Conservation (phyloP, 1,140 invertebrate species). For the Coelopa frigida region DNA sequence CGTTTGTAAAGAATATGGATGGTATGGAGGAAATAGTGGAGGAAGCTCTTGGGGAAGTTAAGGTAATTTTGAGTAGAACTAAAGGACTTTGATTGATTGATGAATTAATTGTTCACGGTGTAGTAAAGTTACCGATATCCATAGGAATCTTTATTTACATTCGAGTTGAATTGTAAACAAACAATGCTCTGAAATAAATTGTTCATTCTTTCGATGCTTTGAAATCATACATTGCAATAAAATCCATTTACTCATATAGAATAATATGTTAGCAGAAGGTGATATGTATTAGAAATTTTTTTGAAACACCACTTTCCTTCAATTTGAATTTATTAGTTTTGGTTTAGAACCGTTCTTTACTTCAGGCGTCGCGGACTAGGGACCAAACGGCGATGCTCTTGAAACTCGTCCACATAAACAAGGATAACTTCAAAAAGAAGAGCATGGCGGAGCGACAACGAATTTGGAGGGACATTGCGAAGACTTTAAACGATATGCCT, state of each 20-base stretch:
- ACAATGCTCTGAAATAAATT: too few species aligned
- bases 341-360: neutral
- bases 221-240: neutral
- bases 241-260: neutral
- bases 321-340: neutral
- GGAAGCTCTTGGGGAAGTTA: too few species aligned
- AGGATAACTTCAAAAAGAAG: neutral
- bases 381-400: conserved; percentile 3
- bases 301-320: neutral
- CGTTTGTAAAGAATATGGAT: too few species aligned
- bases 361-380: too few species aligned
- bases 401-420: conserved; percentile 6
- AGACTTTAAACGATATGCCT: conserved; percentile 6
- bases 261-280: conserved; percentile 6
- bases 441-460: conserved; percentile 4
- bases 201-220: neutral
- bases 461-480: conserved; percentile 5
- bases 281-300: neutral
- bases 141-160: too few species aligned
- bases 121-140: too few species aligned
- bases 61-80: too few species aligned
- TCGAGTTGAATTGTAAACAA: too few species aligned
- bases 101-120: too few species aligned
- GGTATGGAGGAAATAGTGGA: too few species aligned
- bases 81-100: too few species aligned